A percentile compares a stretch with the other conserved stretches of the same genome.
These are phyloP conservation scores for Hemitrygon akajei DNA, from an alignment of 2,797 vertebrate genomes.

Conservation along the genomic window DNA sequence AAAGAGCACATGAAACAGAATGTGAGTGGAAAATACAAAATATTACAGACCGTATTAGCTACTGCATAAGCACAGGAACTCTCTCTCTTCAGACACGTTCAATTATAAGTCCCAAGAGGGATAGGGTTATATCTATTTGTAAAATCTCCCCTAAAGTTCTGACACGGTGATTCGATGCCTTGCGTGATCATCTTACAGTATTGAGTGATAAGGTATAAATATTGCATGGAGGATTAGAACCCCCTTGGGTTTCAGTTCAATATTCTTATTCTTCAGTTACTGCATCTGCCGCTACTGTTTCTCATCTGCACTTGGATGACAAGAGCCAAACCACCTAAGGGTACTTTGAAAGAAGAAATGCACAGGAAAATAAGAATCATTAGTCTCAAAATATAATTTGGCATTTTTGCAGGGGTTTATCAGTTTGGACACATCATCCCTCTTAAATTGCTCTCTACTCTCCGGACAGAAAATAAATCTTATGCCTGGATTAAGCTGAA, in stretches of 20 bases:
- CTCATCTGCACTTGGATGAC: slow-evolving; percentile 44
- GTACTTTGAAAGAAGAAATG: slow-evolving; percentile 58
- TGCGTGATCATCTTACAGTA: slow-evolving; percentile 47
- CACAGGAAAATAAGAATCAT: slow-evolving; percentile 76
- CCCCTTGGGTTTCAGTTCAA: slow-evolving; percentile 47
- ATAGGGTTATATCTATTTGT: slow-evolving; percentile 47
- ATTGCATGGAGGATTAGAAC: slow-evolving; percentile 46
- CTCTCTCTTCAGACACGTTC: slow-evolving; percentile 55
- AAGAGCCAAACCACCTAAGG: slow-evolving; percentile 44
- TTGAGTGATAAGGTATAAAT: slow-evolving; percentile 55
- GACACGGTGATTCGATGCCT: slow-evolving; percentile 49
- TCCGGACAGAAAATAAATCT: slow-evolving; percentile 77
- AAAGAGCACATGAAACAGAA: background rate
- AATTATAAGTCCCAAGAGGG: slow-evolving; percentile 52
- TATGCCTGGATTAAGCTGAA: slow-evolving; percentile 79
- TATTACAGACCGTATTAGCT: slow-evolving; percentile 27
- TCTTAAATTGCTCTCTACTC: slow-evolving; percentile 71
- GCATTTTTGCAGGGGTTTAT: slow-evolving; percentile 73
- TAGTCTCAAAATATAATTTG: slow-evolving; percentile 76
- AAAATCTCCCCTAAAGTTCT: slow-evolving; percentile 52
- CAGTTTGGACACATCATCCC: slow-evolving; percentile 60
- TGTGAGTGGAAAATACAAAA: slow-evolving; percentile 28
- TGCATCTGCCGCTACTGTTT: slow-evolving; percentile 51
- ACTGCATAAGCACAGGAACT: slow-evolving; percentile 44
- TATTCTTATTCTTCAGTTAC: slow-evolving; percentile 48